phyloP scores from a whole-genome alignment of 1,140 invertebrate genomes.

The Sinonovacula constricta region DNA sequence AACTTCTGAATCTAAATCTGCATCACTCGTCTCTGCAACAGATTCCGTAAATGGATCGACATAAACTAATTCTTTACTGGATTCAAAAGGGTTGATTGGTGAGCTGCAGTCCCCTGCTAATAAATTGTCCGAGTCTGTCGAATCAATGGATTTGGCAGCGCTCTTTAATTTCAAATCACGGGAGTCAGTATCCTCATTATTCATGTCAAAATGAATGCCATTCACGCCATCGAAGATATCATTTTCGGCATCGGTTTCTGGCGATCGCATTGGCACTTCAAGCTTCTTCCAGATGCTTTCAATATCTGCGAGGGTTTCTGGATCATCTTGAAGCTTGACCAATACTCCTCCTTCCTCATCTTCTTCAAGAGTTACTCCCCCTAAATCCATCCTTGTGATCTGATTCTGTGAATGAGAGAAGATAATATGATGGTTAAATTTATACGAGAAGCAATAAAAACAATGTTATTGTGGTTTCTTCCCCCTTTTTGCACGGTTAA shows the following conservation, averaged over 20 bases:
- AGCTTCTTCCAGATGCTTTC: slow-evolving; percentile 42
- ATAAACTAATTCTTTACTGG: neutral
- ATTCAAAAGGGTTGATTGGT: slow-evolving; percentile 5
- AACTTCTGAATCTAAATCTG: slow-evolving; percentile 11
- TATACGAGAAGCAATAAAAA: no score
- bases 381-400: neutral
- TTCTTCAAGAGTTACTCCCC: neutral
- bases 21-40: slow-evolving; percentile 1
- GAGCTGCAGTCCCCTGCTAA: no score
- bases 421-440: no score
- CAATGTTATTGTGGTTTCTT: no score
- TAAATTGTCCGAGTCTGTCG: no score
- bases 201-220: no score
- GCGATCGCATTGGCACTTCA: neutral
- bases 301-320: slow-evolving; percentile 12
- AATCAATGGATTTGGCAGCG: no score
- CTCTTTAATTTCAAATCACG: no score
- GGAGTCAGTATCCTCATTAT: no score
- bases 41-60: slow-evolving; percentile 22
- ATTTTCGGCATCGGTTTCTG: neutral
- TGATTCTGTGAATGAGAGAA: no score
- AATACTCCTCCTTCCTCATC: neutral
- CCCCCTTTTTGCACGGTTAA: no score
- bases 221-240: neutral
- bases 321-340: neutral